Conservation (phyloP, 1,140 invertebrate genomes). For the Notospermus geniculatus region DNA sequence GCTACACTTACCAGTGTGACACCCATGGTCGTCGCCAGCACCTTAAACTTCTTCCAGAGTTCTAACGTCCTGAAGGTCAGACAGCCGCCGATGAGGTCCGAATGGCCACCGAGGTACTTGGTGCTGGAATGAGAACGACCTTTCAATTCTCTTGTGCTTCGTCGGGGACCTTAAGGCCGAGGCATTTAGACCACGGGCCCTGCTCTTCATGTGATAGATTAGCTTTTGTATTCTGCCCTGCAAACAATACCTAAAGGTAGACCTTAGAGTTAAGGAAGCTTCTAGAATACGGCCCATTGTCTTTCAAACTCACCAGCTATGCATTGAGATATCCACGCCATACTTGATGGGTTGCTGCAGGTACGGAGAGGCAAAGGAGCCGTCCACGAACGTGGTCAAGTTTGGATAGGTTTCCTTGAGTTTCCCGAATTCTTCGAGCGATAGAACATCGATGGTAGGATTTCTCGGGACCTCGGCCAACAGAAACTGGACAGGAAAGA, state of each 20-base stretch:
- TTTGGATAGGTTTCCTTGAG: constrained; percentile 63
- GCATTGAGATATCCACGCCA: constrained; percentile 85
- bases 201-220: no score
- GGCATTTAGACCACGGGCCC: no score
- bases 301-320: constrained; percentile 58
- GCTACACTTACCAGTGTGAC: constrained; percentile 72
- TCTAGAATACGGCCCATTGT: no score
- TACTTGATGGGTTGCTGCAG: constrained; percentile 63
- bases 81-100: constrained; percentile 92
- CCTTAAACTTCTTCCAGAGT: constrained; percentile 58
- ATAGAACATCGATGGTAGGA: constrained; percentile 83
- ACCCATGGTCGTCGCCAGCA: constrained; percentile 86
- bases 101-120: constrained; percentile 67
- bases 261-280: no score
- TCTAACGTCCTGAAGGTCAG: constrained; percentile 73
- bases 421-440: constrained; percentile 74
- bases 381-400: constrained; percentile 86
- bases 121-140: constrained; percentile 27
- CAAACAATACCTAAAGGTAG: no score
- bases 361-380: constrained; percentile 91
- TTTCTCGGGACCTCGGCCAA: constrained; percentile 97
- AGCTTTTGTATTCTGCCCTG: no score
- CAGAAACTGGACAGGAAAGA: constrained; percentile 72
- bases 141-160: no score
- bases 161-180: no score